Evolutionary conservation across 2,888 invertebrate genomes (phyloP), one percentile per base, ranked within the genome.

Genomic region (Ochropleura plecta): DNA sequence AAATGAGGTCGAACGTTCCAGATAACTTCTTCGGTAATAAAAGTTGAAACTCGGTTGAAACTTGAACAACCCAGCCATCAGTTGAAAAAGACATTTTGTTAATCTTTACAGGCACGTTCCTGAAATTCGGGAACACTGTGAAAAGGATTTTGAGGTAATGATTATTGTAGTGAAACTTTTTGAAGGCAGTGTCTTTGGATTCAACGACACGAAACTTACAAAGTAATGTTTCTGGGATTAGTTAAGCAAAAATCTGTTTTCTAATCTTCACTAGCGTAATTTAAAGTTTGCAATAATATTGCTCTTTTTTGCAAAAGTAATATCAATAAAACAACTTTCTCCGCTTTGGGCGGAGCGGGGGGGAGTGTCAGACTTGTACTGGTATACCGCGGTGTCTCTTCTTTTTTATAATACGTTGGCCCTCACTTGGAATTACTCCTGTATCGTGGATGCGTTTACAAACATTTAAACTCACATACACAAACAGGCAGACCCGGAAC

Each of bases 11-110:
- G 55, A 63, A 63, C 59, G 55, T 76, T 75, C 66, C 5, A 86
- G 82, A 83, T 86, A 83, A 78, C 78, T n/a, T 82, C 65, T 59
- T n/a, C 16, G 68, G 82, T 81, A 79, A 79, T 83, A 83, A 86
- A 78, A 81, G 81, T 64, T 76, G 60, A 63, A 86, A 85, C 76
- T 85, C 81, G 42, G 49, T 73, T 70, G 16, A 55, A 83, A 76
- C 71, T 86, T 70, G 49, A 76, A 69, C 73, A 76, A 77, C 55
- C 18, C 46, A 69, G 44, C 60, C 57, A 65, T 64, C 60, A 59
- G 69, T 72, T 64, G 72, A 63, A 73, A 73, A 73, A 80, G 49
- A 73, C 62, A 74, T 80, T 82, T 82, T 76, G 57, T 73, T 70
- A 72, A 84, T 84, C 67, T 84, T 78, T 67, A 62, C 40, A 55